These are phyloP conservation scores for Nemotelus nigrinus DNA, from an alignment of 2,888 invertebrate genomes.

Conservation along the genomic window DNA sequence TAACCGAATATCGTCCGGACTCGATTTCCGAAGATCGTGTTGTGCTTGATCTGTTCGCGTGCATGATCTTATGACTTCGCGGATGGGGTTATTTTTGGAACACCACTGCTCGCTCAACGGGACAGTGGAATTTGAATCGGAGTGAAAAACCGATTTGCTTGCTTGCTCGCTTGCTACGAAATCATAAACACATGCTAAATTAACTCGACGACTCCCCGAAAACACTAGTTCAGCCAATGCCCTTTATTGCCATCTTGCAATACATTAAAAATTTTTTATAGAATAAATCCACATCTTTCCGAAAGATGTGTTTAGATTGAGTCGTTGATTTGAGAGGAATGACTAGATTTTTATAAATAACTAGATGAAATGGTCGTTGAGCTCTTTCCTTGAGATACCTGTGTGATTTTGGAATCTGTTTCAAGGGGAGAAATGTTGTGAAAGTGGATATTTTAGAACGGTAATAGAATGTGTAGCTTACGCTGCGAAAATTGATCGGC, in stretches of 20 bases:
- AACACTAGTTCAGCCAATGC: background rate
- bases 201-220: too few species aligned
- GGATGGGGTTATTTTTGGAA: conserved; percentile 8
- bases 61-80: conserved; percentile 7
- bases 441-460: background rate
- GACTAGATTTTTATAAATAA: conserved; percentile 2
- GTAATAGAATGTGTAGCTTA: background rate
- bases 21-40: background rate
- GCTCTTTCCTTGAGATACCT: background rate
- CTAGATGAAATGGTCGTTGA: background rate
- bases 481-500: too few species aligned
- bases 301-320: background rate
- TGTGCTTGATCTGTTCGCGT: background rate
- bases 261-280: background rate
- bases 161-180: too few species aligned
- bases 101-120: background rate
- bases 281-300: background rate
- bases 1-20: conserved; percentile 4
- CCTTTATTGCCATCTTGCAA: background rate
- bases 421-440: background rate
- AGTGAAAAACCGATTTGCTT: too few species aligned
- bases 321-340: background rate
- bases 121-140: too few species aligned
- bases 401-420: background rate
- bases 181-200: too few species aligned